Evolutionary conservation across 2,888 invertebrate species (phyloP).

Genomic region (Brachypalpus laphriformis): DNA sequence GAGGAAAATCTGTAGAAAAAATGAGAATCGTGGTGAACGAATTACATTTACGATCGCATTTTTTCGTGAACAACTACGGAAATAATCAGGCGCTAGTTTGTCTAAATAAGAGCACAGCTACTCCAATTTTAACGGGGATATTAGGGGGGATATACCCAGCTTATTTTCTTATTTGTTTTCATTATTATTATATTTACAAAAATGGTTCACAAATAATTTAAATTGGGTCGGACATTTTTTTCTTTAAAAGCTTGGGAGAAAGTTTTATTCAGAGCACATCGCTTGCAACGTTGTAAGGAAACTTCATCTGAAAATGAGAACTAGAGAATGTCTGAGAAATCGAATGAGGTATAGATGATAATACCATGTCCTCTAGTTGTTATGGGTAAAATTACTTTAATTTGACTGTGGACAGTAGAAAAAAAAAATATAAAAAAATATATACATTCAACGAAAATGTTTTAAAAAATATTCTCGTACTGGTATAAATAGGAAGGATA

Average conservation of each 20-base stretch:
- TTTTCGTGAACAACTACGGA: constrained; percentile 25
- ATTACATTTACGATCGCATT: constrained; percentile 36
- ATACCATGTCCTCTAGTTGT: too few species aligned
- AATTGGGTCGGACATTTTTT: background rate
- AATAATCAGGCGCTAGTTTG: constrained; percentile 1
- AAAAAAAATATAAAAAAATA: too few species aligned
- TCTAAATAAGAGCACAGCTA: background rate
- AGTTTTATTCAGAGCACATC: background rate
- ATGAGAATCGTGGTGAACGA: constrained; percentile 36
- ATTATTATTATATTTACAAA: background rate
- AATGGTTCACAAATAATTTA: background rate
- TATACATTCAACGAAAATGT: too few species aligned
- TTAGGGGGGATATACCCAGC: background rate
- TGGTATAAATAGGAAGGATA: too few species aligned
- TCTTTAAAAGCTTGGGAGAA: background rate
- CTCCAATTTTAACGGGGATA: background rate
- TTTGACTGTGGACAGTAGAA: too few species aligned
- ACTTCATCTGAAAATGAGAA: background rate
- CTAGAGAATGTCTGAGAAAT: too few species aligned
- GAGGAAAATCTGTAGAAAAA: constrained; percentile 27
- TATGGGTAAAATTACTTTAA: too few species aligned
- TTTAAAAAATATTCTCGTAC: too few species aligned
- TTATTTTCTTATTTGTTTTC: background rate
- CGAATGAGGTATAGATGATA: too few species aligned
- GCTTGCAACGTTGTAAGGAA: background rate